Evolutionary conservation across 2,797 vertebrate genomes (phyloP).

Genomic region (Bryconaethiops microstoma): DNA sequence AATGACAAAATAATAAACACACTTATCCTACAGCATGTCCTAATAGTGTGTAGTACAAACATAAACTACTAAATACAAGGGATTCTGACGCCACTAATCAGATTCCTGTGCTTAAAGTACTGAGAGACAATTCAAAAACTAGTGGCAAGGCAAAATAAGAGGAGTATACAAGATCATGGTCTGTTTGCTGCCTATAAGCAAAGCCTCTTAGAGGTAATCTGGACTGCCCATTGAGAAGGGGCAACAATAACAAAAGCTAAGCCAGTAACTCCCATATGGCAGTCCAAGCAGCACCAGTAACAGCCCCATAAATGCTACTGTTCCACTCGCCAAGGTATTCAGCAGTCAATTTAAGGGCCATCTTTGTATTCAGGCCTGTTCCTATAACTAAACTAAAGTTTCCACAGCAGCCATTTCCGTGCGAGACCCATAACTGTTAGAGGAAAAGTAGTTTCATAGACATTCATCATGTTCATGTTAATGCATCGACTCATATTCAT

Average conservation of each 20-base stretch:
- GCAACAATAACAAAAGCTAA: conserved; percentile 71
- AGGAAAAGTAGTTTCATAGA: not conserved
- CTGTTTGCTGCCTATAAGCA: conserved; percentile 66
- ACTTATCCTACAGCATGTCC: not conserved
- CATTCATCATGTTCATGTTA: not conserved
- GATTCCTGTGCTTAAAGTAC: not conserved
- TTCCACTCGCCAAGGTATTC: conserved; percentile 46
- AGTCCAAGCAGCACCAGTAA: conserved; percentile 59
- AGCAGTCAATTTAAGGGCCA: conserved; percentile 33
- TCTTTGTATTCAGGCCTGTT: conserved; percentile 51
- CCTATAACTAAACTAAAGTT: conserved; percentile 44
- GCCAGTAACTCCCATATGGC: conserved; percentile 73
- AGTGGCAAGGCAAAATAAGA: not conserved
- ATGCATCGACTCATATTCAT: not conserved
- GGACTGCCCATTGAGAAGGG: conserved; percentile 68
- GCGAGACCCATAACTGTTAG: not conserved
- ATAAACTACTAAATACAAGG: not conserved
- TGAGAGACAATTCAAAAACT: not conserved
- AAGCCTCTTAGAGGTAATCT: conserved; percentile 80
- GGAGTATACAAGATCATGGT: conserved; percentile 27
- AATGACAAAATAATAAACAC: not conserved
- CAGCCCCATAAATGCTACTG: conserved; percentile 54
- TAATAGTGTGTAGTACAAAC: not conserved
- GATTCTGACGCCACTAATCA: not conserved
- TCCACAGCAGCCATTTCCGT: not conserved